Conservation (phyloP, 2,113 vertebrate genomes). For the Mesoclemmys tuberculata region DNA sequence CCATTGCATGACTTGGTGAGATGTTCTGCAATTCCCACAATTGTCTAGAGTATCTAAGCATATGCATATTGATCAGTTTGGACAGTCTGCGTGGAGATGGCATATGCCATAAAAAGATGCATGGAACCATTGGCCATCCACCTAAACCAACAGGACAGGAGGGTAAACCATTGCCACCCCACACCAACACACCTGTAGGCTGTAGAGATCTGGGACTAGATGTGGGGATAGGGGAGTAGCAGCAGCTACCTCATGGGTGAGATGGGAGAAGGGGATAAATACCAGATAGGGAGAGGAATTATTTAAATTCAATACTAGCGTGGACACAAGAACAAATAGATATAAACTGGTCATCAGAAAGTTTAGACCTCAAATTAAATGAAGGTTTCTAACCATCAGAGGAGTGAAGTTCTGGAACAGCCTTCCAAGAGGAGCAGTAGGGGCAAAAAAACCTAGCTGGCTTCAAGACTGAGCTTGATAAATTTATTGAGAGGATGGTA, state of each 20-base stretch:
- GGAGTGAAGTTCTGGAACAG: too few relatives aligned
- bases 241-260: background rate
- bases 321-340: too few relatives aligned
- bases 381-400: too few relatives aligned
- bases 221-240: background rate
- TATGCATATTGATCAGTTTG: fast-evolving
- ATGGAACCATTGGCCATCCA: too few relatives aligned
- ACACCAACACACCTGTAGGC: fast-evolving
- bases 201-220: background rate
- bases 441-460: too few relatives aligned
- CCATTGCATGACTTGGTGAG: fast-evolving
- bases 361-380: too few relatives aligned
- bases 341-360: too few relatives aligned
- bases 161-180: fast-evolving
- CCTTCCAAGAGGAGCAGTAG: too few relatives aligned
- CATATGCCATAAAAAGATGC: background rate
- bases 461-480: too few relatives aligned
- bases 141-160: fast-evolving
- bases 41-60: fast-evolving
- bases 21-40: fast-evolving
- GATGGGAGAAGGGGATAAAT: background rate
- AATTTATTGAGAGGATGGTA: too few relatives aligned
- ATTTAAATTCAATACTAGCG: too few relatives aligned
- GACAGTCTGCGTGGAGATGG: fast-evolving
- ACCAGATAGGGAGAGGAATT: too few relatives aligned